A percentile compares a stretch with the other conserved stretches of the same genome.
Conservation (phyloP, 2,888 invertebrate species). For the Catocala fraxini region DNA sequence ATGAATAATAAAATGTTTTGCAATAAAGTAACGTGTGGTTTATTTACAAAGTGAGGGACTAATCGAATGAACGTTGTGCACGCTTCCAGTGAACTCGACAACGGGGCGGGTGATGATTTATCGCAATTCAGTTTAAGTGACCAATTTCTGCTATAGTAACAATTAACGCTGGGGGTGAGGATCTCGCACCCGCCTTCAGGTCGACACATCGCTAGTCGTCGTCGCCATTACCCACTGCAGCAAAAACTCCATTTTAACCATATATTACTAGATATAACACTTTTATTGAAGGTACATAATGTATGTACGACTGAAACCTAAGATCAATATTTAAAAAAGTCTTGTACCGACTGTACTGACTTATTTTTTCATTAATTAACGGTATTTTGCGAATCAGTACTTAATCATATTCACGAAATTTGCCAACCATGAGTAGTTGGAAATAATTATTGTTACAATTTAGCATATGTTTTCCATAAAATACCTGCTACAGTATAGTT, state of each 20-base stretch:
- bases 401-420: too few relatives aligned
- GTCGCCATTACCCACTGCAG: conserved; percentile 42
- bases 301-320: not conserved
- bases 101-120: conserved; percentile 65
- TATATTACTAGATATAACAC: conserved; percentile 19
- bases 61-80: conserved; percentile 56
- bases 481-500: too few relatives aligned
- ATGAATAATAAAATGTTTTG: conserved; percentile 48
- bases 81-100: conserved; percentile 26
- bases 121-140: conserved; percentile 71
- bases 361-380: not conserved
- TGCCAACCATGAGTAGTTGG: too few relatives aligned
- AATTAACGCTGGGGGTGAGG: conserved; percentile 66
- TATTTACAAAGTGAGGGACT: conserved; percentile 58
- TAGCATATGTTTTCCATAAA: too few relatives aligned
- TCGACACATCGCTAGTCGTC: conserved; percentile 42
- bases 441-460: too few relatives aligned
- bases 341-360: not conserved
- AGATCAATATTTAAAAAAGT: not conserved
- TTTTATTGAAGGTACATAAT: conserved; percentile 6
- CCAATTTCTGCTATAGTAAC: conserved; percentile 76
- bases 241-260: conserved; percentile 27
- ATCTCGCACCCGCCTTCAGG: conserved; percentile 50
- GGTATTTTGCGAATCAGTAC: not conserved
- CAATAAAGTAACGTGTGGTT: conserved; percentile 46